phyloP scores from a whole-genome alignment of 2,113 vertebrate species.

The Glareola pratincola region DNA sequence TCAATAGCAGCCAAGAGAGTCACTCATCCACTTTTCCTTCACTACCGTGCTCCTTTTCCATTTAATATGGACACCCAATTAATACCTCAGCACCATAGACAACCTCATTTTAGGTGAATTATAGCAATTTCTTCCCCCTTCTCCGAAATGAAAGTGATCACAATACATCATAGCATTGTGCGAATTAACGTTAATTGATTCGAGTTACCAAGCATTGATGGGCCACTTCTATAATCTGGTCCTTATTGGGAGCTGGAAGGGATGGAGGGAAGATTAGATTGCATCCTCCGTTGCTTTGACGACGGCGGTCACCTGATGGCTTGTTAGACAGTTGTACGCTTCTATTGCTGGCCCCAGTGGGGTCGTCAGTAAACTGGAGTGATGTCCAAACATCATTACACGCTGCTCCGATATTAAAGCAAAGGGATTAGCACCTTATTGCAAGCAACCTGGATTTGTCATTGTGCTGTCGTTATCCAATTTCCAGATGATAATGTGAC shows the following conservation, averaged over 20 bases:
- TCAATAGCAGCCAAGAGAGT: constrained; percentile 99
- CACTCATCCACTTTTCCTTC: constrained; percentile 95
- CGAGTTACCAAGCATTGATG: constrained; percentile 84
- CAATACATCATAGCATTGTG: constrained; percentile 85
- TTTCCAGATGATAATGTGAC: constrained; percentile 90
- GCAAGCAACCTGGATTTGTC: constrained; percentile 99
- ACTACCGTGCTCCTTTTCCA: constrained; percentile 87
- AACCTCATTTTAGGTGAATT: constrained; percentile 93
- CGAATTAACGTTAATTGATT: constrained; percentile 95
- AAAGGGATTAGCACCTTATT: constrained; percentile 99
- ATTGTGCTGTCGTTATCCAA: constrained; percentile 98
- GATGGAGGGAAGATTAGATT: constrained; percentile 94
- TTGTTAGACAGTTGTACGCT: constrained; percentile 84
- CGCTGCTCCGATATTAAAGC: constrained; percentile 96
- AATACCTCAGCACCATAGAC: constrained; percentile 87
- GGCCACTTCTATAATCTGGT: constrained; percentile 82
- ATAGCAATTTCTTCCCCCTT: constrained; percentile 90
- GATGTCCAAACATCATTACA: constrained; percentile 95
- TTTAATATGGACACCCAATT: constrained; percentile 99
- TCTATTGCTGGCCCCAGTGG: constrained; percentile 88
- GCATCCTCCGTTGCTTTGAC: constrained; percentile 83
- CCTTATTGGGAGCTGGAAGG: constrained; percentile 93
- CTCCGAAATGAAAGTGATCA: constrained; percentile 81
- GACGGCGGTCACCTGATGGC: constrained; percentile 84
- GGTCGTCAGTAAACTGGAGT: constrained; percentile 90